Percentiles rank a stretch among this genome's conserved stretches.
Evolutionary conservation across 2,888 invertebrate genomes (phyloP).

Genomic region (Hesperia comma): DNA sequence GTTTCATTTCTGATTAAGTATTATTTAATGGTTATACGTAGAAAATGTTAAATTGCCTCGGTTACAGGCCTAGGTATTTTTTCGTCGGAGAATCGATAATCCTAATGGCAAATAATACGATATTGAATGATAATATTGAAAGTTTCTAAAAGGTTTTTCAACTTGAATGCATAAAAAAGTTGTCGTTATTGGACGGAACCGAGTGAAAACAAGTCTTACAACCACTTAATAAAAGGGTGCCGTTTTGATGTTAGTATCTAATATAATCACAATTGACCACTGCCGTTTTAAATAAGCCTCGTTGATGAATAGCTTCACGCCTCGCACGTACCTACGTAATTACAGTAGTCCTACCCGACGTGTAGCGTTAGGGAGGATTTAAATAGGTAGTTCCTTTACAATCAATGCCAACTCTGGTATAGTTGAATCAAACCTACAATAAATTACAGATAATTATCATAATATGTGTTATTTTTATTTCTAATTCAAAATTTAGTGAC

Average conservation of each 20-base stretch:
- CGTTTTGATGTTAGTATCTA: constrained; percentile 19
- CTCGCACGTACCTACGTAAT: constrained; percentile 13
- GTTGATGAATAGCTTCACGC: constrained; percentile 9
- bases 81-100: background rate
- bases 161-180: constrained; percentile 12
- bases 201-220: constrained; percentile 22
- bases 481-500: constrained; percentile 2
- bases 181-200: constrained; percentile 7
- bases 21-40: background rate
- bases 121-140: constrained; percentile 1
- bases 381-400: constrained; percentile 19
- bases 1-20: background rate
- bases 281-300: constrained; percentile 25
- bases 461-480: background rate
- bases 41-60: background rate
- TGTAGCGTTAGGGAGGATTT: constrained; percentile 2
- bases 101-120: background rate
- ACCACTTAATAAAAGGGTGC: constrained; percentile 17
- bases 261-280: constrained; percentile 21
- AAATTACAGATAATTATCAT: background rate
- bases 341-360: background rate
- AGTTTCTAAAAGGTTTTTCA: background rate
- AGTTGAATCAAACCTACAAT: background rate
- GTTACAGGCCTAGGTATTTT: background rate
- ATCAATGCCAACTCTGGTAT: background rate